phyloP scores from a whole-genome alignment of 2,797 vertebrate species.

The Diglossa cyanea region DNA sequence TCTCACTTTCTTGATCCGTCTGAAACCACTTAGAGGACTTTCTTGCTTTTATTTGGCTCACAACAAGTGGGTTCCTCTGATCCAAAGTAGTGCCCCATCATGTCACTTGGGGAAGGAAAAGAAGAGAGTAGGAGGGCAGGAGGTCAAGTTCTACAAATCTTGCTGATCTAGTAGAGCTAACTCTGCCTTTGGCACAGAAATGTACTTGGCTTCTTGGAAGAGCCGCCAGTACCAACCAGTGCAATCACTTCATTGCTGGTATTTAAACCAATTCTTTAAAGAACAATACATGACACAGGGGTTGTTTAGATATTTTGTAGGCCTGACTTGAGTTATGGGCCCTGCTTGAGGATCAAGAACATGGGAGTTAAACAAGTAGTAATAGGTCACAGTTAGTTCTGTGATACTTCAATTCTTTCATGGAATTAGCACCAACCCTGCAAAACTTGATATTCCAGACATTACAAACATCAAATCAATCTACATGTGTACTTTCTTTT shows the following conservation, averaged over 20 bases:
- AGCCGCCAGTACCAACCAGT: neutral
- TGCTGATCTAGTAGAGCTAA: neutral
- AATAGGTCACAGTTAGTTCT: neutral
- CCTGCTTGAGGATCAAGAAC: neutral
- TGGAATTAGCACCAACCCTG: neutral
- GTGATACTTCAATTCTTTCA: neutral
- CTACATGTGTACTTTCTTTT: neutral
- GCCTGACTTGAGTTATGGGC: neutral
- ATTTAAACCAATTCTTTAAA: neutral
- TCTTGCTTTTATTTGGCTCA: neutral
- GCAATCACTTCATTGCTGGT: neutral
- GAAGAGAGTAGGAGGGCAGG: neutral
- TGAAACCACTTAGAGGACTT: neutral
- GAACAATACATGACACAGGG: fast-evolving
- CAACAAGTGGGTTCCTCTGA: neutral
- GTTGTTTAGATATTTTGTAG: neutral
- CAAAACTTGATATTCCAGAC: neutral
- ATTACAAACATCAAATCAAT: neutral
- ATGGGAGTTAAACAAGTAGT: neutral
- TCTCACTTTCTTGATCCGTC: neutral
- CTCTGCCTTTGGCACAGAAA: neutral
- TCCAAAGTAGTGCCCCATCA: neutral
- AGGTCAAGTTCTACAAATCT: neutral
- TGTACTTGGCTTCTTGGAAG: neutral
- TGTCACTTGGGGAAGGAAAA: neutral